A percentile compares a stretch with the other conserved stretches of the same genome.
Conservation (phyloP, 2,113 vertebrate species). For the Leuciscus idus region DNA sequence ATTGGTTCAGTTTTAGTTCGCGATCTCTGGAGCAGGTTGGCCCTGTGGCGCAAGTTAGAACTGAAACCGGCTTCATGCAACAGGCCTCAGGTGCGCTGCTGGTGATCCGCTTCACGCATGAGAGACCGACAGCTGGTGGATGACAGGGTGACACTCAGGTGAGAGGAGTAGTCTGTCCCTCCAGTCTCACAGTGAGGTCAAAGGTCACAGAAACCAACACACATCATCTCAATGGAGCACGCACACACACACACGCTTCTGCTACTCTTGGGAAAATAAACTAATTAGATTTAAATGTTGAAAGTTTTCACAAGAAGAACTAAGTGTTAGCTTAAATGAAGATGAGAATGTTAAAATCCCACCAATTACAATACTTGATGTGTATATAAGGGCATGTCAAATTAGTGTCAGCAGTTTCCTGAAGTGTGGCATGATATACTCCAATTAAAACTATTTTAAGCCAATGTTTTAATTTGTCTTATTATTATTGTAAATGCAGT, state of each 20-base stretch:
- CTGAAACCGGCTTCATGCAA: not conserved
- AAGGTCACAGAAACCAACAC: not conserved
- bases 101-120: not conserved
- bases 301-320: not conserved
- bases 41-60: no score
- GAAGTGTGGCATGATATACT: not conserved
- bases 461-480: not conserved
- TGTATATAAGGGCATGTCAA: not conserved
- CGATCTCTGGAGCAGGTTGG: no score
- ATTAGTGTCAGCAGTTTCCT: not conserved
- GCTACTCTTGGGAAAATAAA: not conserved
- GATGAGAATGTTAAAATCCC: not conserved
- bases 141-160: not conserved
- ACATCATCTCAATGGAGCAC: not conserved
- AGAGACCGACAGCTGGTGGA: not conserved
- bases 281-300: conserved; percentile 1
- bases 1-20: no score
- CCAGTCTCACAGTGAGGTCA: not conserved
- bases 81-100: not conserved
- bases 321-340: not conserved
- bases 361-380: not conserved
- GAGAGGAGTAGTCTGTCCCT: not conserved
- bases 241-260: not conserved
- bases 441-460: conserved; percentile 10
- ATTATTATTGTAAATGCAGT: not conserved